These are phyloP conservation scores for Chaetophractus vellerosus DNA, from an alignment of 2,797 vertebrate species.

Conservation along the genomic window DNA sequence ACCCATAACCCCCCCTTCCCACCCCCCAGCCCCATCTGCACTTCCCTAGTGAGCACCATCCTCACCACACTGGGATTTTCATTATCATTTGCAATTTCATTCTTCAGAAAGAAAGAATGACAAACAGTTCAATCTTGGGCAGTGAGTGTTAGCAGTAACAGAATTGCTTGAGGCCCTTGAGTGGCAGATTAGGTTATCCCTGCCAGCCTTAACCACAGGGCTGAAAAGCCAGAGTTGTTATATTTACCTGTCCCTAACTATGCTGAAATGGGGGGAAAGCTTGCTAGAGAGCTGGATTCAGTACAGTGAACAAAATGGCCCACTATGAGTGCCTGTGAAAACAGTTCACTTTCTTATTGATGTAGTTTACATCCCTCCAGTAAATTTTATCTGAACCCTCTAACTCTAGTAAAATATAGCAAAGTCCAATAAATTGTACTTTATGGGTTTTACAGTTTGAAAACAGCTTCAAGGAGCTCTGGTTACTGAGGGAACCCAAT, in stretches of 20 bases:
- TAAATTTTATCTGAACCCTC: conserved; percentile 82
- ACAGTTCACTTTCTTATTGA: conserved; percentile 73
- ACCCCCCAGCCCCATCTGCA: not conserved
- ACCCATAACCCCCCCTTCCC: not conserved
- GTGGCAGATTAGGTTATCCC: not conserved
- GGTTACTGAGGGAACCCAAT: conserved; percentile 43
- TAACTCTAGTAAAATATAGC: conserved; percentile 82
- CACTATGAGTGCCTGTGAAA: conserved; percentile 53
- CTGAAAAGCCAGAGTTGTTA: not conserved
- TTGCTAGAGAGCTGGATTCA: conserved; percentile 54
- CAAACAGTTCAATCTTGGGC: not conserved
- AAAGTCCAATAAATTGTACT: conserved; percentile 80
- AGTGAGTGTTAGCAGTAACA: not conserved
- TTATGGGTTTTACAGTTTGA: conserved; percentile 79
- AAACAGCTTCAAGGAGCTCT: conserved; percentile 73
- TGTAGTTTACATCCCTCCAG: conserved; percentile 70
- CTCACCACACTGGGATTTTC: not conserved
- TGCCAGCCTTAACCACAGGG: not conserved
- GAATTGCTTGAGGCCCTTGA: not conserved
- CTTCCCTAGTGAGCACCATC: not conserved
- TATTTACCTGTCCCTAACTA: conserved; percentile 23
- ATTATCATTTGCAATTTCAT: not conserved
- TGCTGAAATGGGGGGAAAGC: not conserved
- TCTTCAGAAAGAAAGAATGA: not conserved
- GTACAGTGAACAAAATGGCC: conserved; percentile 35